phyloP scores from a whole-genome alignment of 2,113 vertebrate genomes.

The Proterorhinus semilunaris region DNA sequence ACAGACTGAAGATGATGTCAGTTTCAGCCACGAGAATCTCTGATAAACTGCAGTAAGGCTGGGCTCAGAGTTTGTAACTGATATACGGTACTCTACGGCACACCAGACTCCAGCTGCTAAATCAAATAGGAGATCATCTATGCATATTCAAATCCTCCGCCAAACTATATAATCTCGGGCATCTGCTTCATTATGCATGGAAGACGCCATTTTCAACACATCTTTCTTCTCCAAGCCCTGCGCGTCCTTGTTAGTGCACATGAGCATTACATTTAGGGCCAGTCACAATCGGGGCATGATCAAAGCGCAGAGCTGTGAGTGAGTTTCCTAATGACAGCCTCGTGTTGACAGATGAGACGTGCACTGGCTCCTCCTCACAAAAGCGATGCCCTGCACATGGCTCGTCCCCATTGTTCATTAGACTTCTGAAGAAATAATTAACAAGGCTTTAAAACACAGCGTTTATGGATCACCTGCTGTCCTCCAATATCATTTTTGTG shows the following conservation, averaged over 20 bases:
- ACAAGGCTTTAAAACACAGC: slow-evolving; percentile 81
- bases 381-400: slow-evolving; percentile 64
- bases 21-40: slow-evolving; percentile 50
- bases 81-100: slow-evolving; percentile 55
- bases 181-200: slow-evolving; percentile 68
- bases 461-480: slow-evolving; percentile 86
- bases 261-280: slow-evolving; percentile 50
- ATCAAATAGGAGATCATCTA: slow-evolving; percentile 68
- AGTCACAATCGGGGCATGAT: slow-evolving; percentile 43
- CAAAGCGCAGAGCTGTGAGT: slow-evolving; percentile 48
- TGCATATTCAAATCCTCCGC: slow-evolving; percentile 65
- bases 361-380: slow-evolving; percentile 52
- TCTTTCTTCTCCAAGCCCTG: slow-evolving; percentile 43
- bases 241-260: slow-evolving; percentile 32
- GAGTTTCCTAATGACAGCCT: slow-evolving; percentile 42
- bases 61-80: slow-evolving; percentile 46
- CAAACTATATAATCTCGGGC: slow-evolving; percentile 68
- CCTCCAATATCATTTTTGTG: slow-evolving; percentile 81
- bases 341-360: slow-evolving; percentile 60
- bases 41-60: slow-evolving; percentile 53
- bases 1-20: slow-evolving; percentile 62
- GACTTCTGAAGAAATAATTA: slow-evolving; percentile 82
- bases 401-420: slow-evolving; percentile 79
- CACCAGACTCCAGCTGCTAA: slow-evolving; percentile 65
- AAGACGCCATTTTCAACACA: slow-evolving; percentile 43